phyloP scores from a whole-genome alignment of 2,797 vertebrate genomes.

The Chromobotia macracanthus region DNA sequence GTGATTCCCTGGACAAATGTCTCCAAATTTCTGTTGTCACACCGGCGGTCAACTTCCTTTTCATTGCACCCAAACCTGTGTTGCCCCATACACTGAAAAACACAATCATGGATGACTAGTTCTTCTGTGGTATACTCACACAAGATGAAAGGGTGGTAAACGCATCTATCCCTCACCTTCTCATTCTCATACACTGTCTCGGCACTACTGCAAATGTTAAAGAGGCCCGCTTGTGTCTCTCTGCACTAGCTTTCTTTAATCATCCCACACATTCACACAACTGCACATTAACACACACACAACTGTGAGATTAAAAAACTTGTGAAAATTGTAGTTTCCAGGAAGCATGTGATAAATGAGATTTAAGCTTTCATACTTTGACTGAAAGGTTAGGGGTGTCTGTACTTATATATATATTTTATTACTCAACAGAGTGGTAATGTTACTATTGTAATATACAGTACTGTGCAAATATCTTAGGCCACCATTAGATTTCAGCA shows the following conservation, averaged over 20 bases:
- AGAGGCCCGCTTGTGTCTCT: conserved; percentile 32
- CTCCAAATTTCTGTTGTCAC: not conserved
- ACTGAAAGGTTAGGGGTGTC: not conserved
- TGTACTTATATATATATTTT: not conserved
- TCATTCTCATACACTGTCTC: not conserved
- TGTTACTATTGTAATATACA: too few species aligned
- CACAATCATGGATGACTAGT: not conserved
- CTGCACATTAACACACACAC: conserved; percentile 26
- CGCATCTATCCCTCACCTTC: not conserved
- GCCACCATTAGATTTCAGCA: too few species aligned
- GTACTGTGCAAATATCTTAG: too few species aligned
- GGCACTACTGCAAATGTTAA: conserved; percentile 27
- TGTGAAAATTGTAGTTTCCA: not conserved
- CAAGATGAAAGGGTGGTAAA: not conserved
- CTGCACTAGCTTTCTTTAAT: conserved; percentile 4
- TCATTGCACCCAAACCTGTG: not conserved
- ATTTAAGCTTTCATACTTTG: not conserved
- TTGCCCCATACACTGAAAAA: not conserved
- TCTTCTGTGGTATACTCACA: not conserved
- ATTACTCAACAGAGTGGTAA: not conserved
- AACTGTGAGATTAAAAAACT: conserved; percentile 21
- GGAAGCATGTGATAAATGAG: not conserved
- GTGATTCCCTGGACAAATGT: not conserved
- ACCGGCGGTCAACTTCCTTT: conserved; percentile 9
- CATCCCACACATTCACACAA: conserved; percentile 20